Base-by-base conservation (phyloP, 1,140 invertebrate species). In the Bombus cullumanus region DNA sequence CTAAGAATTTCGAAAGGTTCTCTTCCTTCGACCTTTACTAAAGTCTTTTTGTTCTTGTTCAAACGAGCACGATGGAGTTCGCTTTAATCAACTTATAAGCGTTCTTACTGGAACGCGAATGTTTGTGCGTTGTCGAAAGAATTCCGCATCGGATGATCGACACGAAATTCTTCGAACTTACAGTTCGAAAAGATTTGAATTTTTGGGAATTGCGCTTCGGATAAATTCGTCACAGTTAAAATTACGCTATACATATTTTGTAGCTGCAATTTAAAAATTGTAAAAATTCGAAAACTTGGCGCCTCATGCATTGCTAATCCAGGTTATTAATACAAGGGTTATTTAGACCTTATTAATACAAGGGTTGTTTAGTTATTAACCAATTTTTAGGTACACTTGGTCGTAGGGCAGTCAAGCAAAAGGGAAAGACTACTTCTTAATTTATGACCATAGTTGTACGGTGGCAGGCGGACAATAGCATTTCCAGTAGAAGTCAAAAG, bases 1-100 rank as follows among this genome's bases (percentile, higher is more conserved):
- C 53, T 72, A 28, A 80, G 88, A 81, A 89, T 89, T 89, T 89
- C 71, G 79, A 89, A 89, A 89, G 85, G 74, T 37, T 39, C 69
- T 62, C 47, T 69, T 57, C 43, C 31, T 73, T 83, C 77, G 84
- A 89, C 88, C 88, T 89, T 86, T 83, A 57, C n/a, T 62, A 47
- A 85, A 81, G 47, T 39, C 79, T 85, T 85, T 85, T 85, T 75
- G 81, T 59, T 28, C 22, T 25, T 73, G 13, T 37, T 37, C 76
- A 8, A 43, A 39, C 75, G 22, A 81, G 78, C 64, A 64, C 66
- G 75, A 71, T 69, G 68, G 83, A 73, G 79, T 41, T 43, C 25
- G 79, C 79, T 75, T 81, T 81, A 75, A 85, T 85, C 79, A 79
- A 85, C 57, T 81, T 25, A 53, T 73, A 72, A 85, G 72, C 69